phyloP scores from a whole-genome alignment of 2,113 vertebrate species.

The Phyllopteryx taeniolatus region DNA sequence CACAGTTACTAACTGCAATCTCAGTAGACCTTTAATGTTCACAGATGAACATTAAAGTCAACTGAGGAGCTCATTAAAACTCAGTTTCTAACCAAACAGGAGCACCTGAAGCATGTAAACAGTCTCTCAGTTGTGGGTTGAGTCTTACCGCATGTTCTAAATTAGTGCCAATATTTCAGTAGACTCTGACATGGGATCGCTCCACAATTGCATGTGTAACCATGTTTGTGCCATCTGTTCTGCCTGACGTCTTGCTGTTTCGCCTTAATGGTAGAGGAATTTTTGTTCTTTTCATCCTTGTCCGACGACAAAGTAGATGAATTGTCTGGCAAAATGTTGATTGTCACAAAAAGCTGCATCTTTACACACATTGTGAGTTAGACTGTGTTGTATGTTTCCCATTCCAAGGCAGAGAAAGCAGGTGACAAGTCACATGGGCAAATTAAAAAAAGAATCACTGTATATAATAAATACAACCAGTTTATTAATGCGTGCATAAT shows the following conservation, averaged over 20 bases:
- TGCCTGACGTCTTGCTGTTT: not conserved
- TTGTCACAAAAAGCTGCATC: not conserved
- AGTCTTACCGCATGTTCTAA: not conserved
- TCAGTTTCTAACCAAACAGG: not conserved
- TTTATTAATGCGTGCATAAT: conserved; percentile 38
- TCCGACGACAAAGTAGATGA: not conserved
- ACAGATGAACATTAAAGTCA: not conserved
- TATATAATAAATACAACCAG: conserved; percentile 7
- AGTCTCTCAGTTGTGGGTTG: not conserved
- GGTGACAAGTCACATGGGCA: not conserved
- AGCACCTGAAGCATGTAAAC: not conserved
- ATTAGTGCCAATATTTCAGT: not conserved
- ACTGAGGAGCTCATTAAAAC: not conserved
- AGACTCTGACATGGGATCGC: not conserved
- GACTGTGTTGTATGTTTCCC: not conserved
- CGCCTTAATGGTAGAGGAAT: not conserved
- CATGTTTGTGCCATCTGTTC: not conserved
- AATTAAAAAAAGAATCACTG: not conserved
- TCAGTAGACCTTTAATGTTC: not conserved
- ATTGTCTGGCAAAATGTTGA: not conserved
- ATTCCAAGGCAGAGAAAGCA: not conserved
- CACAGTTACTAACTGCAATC: not conserved
- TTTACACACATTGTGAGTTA: not conserved
- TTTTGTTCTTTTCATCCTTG: not conserved
- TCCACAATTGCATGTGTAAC: not conserved